phyloP scores from a whole-genome alignment of 2,888 invertebrate species.

The Agriopis marginaria region DNA sequence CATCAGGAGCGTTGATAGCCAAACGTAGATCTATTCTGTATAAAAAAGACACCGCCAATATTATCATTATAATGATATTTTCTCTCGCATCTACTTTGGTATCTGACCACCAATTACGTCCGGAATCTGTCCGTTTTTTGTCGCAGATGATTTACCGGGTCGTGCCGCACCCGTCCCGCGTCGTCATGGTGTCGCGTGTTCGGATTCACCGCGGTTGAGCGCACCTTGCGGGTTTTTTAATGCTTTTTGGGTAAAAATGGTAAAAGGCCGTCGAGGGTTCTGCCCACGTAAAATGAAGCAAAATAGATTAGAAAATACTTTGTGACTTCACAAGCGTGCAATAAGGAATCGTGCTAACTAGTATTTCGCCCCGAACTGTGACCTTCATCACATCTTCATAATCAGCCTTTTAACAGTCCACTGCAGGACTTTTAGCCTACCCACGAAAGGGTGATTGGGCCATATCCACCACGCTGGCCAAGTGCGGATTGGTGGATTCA shows the following conservation, averaged over 20 bases:
- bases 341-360: no score
- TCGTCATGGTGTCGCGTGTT: slow-evolving; percentile 83
- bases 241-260: slow-evolving; percentile 56
- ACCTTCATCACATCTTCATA: no score
- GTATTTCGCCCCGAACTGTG: no score
- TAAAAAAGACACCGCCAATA: no score
- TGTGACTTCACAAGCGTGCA: background rate
- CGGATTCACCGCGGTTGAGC: slow-evolving; percentile 72
- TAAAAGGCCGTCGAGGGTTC: slow-evolving; percentile 54
- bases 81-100: background rate
- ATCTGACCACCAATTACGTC: slow-evolving; percentile 22
- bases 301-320: background rate
- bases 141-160: slow-evolving; percentile 53
- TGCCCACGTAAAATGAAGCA: slow-evolving; percentile 26
- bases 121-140: slow-evolving; percentile 37
- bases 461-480: no score
- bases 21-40: background rate
- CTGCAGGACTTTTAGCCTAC: no score
- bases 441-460: no score
- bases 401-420: no score
- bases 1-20: no score
- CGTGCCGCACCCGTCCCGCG: slow-evolving; percentile 63
- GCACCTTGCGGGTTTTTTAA: slow-evolving; percentile 72
- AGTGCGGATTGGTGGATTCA: no score
- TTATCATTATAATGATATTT: background rate